Conservation (phyloP, 2,113 vertebrate species). For the Petroica traversi region DNA sequence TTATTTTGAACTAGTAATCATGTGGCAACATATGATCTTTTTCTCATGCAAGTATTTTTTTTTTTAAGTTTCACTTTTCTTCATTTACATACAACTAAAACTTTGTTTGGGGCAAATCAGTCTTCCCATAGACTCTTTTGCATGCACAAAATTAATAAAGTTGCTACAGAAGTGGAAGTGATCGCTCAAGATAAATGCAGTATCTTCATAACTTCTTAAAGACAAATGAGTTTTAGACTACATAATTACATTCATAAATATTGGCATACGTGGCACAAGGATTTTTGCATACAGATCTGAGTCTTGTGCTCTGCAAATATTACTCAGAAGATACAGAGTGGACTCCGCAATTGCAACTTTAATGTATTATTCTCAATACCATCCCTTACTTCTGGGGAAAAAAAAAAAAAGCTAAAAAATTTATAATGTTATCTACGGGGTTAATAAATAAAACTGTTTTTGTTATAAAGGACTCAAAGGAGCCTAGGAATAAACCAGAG, state of each 20-base stretch:
- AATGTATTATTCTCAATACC: neutral
- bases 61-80: neutral
- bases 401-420: too few species aligned
- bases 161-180: neutral
- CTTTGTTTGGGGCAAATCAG: neutral
- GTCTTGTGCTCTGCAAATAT: neutral
- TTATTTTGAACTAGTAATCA: neutral
- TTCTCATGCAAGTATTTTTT: neutral
- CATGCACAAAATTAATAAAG: neutral
- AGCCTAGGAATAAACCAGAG: neutral
- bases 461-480: neutral
- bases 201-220: neutral
- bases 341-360: neutral
- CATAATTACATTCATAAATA: neutral
- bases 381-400: neutral
- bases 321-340: neutral
- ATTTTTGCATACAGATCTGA: neutral
- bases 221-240: neutral
- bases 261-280: accelerated
- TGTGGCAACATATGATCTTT: neutral
- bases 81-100: neutral
- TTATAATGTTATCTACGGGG: accelerated
- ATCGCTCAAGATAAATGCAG: neutral
- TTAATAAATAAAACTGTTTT: neutral
- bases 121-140: neutral